Base-by-base conservation (phyloP, 2,797 vertebrate genomes). In the Gila robusta region DNA sequence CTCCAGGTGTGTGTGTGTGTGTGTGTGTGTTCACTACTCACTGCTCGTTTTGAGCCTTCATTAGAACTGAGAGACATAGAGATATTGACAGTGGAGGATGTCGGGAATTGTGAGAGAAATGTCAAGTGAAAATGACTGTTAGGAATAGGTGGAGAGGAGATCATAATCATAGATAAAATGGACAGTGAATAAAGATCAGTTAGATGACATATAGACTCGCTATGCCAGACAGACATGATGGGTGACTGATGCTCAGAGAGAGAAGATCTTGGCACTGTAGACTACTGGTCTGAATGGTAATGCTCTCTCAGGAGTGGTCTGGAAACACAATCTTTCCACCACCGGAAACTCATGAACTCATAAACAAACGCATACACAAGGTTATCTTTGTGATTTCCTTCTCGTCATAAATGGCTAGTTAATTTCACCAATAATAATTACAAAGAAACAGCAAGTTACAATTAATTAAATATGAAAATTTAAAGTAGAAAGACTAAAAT, bases 281-380 rank as follows among this genome's bases (percentile, higher is more conserved):
- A 39, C 14, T 44, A 28, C 52, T 54, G 39, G 41, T 64, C 71
- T 85, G 78, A 72, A 49, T 73, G 32, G 49, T 78, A 26, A 74
- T 23, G 72, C 69, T 82, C 23, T 72, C 59, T 87, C 88, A 84
- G 44, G 67, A 23, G 73, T 79, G 84, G 37, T 84, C 81, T 79
- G 70, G 59, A 89, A 81, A 86, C 74, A 81, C 81, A 71, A 83
- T 83, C 86, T 37, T 47, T 72, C 66, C 70, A 83, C 56, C 26
- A 44, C 44, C 5, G 5, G n/a, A 41, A 23, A 77, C 47, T n/a
- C 86, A 67, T 4, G 1, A 76, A 37, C 28, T 1, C 70, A 44
- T 14, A 71, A 19, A 72, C 49, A 74, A 54, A 69, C 54, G 44
- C 49, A 62, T 23, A 71, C 49, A 72, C 70, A 49, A 8, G 11